phyloP scores from a whole-genome alignment of 2,797 vertebrate genomes.

The Monodelphis domestica region DNA sequence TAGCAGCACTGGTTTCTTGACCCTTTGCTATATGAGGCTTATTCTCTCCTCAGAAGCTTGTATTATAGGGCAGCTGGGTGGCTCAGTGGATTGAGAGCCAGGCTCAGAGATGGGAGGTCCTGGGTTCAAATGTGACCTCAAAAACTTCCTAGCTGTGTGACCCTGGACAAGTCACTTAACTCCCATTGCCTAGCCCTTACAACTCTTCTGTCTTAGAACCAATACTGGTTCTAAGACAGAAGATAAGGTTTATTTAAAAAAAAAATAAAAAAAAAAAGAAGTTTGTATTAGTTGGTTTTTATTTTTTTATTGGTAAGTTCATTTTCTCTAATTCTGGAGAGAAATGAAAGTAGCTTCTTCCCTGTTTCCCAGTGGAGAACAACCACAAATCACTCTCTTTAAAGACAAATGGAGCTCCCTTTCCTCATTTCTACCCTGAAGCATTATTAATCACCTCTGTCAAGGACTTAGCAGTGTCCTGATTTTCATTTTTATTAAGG shows the following conservation, averaged over 20 bases:
- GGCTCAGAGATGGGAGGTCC: too few relatives aligned
- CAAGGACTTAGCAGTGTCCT: neutral
- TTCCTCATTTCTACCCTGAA: neutral
- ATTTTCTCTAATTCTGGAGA: neutral
- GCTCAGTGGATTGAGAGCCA: too few relatives aligned
- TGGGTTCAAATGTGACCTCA: too few relatives aligned
- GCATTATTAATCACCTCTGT: neutral
- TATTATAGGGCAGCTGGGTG: too few relatives aligned
- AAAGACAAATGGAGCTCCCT: neutral
- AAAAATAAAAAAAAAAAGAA: too few relatives aligned
- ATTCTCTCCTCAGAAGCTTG: neutral
- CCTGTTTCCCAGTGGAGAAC: neutral
- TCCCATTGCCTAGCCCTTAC: too few relatives aligned
- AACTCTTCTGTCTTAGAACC: too few relatives aligned
- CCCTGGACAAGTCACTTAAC: too few relatives aligned
- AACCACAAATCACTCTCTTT: too few relatives aligned
- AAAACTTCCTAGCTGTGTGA: too few relatives aligned
- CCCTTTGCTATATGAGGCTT: neutral
- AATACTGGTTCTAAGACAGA: too few relatives aligned
- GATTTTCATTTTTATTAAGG: neutral
- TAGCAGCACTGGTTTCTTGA: neutral
- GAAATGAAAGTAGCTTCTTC: neutral
- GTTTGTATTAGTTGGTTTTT: neutral
- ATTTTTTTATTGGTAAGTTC: neutral
- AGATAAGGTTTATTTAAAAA: too few relatives aligned